phyloP scores from a whole-genome alignment of 1,140 invertebrate genomes.

The Lasioglossum baleicum region DNA sequence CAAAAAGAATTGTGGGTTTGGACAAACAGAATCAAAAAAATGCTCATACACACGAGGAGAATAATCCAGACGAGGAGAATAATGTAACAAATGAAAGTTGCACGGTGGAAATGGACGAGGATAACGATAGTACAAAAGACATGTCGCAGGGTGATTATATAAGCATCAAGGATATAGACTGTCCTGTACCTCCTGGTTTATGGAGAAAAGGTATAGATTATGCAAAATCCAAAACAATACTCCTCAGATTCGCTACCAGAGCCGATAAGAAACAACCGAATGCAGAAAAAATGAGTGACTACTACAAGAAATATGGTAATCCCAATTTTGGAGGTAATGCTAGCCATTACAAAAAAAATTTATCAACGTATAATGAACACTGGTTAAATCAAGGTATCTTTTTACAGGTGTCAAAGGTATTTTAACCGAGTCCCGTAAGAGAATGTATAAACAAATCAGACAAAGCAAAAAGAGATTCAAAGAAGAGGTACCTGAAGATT shows the following conservation, averaged over 20 bases:
- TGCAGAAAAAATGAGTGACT: constrained; percentile 83
- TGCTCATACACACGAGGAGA: constrained; percentile 5
- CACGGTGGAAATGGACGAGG: constrained; percentile 55
- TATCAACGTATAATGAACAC: constrained; percentile 1
- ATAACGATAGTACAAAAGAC: constrained; percentile 56
- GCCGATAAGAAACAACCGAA: constrained; percentile 83
- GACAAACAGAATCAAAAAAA: constrained; percentile 52
- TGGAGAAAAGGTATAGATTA: constrained; percentile 86
- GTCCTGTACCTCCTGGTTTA: constrained; percentile 84
- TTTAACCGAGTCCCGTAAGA: constrained; percentile 80
- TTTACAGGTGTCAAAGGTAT: constrained; percentile 79
- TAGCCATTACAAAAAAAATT: background rate
- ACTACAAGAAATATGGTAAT: constrained; percentile 84
- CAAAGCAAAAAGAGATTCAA: constrained; percentile 55
- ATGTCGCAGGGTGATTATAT: constrained; percentile 69
- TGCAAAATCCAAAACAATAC: constrained; percentile 84
- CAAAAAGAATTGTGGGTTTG: constrained; percentile 78
- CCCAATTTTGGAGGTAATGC: constrained; percentile 82
- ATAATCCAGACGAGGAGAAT: constrained; percentile 43
- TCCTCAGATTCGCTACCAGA: constrained; percentile 87
- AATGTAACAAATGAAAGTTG: constrained; percentile 53
- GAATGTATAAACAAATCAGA: constrained; percentile 70
- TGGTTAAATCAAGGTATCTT: constrained; percentile 3
- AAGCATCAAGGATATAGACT: constrained; percentile 78
- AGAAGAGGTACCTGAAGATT: constrained; percentile 75